Evolutionary conservation across 1,140 invertebrate species (phyloP).

Genomic region (Stegodyphus mimosarum): DNA sequence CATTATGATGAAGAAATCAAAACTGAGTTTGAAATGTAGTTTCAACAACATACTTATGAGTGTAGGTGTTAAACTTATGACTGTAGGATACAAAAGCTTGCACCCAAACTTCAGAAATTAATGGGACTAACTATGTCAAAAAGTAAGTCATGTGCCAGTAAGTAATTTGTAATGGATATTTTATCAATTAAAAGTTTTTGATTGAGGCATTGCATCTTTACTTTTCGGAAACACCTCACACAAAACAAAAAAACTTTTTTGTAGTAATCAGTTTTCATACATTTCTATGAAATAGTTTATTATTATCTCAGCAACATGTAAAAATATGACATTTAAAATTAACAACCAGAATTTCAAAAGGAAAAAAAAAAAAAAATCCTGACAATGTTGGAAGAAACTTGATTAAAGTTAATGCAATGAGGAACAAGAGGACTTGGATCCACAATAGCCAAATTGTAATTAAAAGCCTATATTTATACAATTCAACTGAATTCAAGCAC

Average conservation of each 20-base stretch:
- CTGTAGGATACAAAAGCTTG: not conserved
- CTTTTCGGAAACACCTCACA: not conserved
- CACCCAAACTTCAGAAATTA: not conserved
- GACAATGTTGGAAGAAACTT: no score
- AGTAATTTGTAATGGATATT: not conserved
- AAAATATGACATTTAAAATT: no score
- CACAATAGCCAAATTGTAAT: no score
- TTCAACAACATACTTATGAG: no score
- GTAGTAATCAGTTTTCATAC: not conserved
- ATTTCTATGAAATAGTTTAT: no score
- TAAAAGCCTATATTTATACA: no score
- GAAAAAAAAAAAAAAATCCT: no score
- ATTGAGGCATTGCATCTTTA: not conserved
- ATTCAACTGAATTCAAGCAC: no score
- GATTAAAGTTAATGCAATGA: no score
- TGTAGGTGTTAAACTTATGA: not conserved
- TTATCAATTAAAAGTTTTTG: not conserved
- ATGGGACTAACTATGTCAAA: not conserved
- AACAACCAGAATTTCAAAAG: no score
- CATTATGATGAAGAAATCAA: not conserved
- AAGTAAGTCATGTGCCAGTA: not conserved
- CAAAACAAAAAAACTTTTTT: not conserved
- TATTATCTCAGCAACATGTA: no score
- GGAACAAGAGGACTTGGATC: no score
- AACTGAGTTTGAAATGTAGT: not conserved